Evolutionary conservation across 2,888 invertebrate species (phyloP), one percentile per base, ranked within the genome.

Genomic region (Apoderus coryli): DNA sequence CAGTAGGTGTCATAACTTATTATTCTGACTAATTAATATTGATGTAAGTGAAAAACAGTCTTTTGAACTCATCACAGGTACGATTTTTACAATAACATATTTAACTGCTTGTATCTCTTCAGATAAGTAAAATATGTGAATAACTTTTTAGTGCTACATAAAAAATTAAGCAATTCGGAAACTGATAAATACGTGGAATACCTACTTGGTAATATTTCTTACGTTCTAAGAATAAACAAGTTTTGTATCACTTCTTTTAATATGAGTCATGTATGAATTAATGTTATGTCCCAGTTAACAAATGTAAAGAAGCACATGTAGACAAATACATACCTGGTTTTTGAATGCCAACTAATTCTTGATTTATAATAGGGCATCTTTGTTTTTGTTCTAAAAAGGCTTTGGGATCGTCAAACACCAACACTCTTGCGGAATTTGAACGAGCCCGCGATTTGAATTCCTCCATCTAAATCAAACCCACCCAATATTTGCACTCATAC

Each of bases 351-450:
- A 16, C 32, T 14, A 29, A 26, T 27, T 39, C 36, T 22, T 28
- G 42, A 35, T 25, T 35, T 15, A 42, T 45, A 7, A 38, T 33
- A 16, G 44, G 38, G 35, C 47, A 47, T 49, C 47, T 47, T 40
- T 45, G 41, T 37, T 47, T 46, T 38, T 56, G 44, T 30, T 46
- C 45, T 35, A 42, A 38, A 31, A 38, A 40, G 27, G 40, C 38
- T 30, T 42, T 39, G 72, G 69, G 67, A 59, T 80, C 78, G 56
- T 80, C 79, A 53, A 80, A 81, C 46, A 76, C 67, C 46, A 81
- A 65, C 44, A 78, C 77, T 55, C 80, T 68, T 31, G 79, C 80
- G 39, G 79, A 77, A 58, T 79, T 56, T 39, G 55, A 56, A 47
- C 56, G 55, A 39, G 46, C 47, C 48, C 54, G 50, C 46, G 50